Base-by-base conservation (phyloP, 2,113 vertebrate genomes). In the Tautogolabrus adspersus region DNA sequence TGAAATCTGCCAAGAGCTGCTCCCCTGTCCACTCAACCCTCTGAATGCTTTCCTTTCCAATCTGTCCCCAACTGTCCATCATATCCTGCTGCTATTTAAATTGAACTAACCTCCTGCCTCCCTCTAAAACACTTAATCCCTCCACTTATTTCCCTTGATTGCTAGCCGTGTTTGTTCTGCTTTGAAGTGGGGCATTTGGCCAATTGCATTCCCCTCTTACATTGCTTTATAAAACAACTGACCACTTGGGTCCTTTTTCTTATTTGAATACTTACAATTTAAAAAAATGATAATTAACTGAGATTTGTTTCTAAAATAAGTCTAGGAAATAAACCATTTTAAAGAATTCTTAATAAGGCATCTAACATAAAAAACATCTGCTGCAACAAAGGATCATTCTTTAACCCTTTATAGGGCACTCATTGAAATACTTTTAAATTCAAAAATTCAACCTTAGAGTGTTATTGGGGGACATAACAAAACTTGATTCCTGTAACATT, bases 41-140 rank as follows among this genome's bases (percentile, higher is more conserved):
- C 26, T 18, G 22, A 63, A 54, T 47, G 37, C 54, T 52, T 71
- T 58, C 9, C 67, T 67, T 46, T 23, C 34, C 37, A 47, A 52
- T 66, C 79, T 71, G 38, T 73, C 68, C 58, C 56, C 78, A 57
- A 64, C 61, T 78, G 55, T 70, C 89, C 52, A 55, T 90, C 76
- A 84, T 42, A 68, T 58, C 58, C 83, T 78, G 79, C 68, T 74
- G 66, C 82, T 84, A 34, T 79, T 89, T 85, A 58, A 64, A 65
- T 68, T 65, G 66, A 66, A 59, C 49, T 55, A 54, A 44, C 38
- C 71, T 60, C 47, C 40, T 66, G 30, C 55, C 26, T 6, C 40
- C 42, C 62, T 58, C 54, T 61, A 81, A 87, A 85, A 82, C 87
- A 90, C 86, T 88, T 91, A 88, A 90, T 90, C 89, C 83, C 76